Conservation (phyloP, 1,140 invertebrate genomes). For the Hypothenemus hampei region DNA sequence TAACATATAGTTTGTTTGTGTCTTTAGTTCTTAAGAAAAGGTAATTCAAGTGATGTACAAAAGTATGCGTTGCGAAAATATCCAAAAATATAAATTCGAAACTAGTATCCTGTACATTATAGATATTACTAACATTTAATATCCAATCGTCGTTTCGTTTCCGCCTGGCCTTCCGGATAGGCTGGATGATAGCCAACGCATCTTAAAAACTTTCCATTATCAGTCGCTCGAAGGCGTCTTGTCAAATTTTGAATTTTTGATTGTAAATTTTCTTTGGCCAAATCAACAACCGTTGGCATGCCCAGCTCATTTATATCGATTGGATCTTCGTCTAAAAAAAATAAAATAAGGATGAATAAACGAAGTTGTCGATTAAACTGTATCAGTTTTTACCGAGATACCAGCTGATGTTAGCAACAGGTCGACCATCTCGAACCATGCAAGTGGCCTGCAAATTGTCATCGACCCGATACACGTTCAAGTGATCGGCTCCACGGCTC, state of each 20-base stretch:
- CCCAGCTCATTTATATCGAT: conserved; percentile 52
- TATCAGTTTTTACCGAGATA: conserved; percentile 52
- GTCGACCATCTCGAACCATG: conserved; percentile 61
- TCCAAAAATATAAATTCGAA: too few species aligned
- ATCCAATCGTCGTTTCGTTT: conserved; percentile 50
- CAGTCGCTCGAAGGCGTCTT: conserved; percentile 54
- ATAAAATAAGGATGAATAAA: not conserved
- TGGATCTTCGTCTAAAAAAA: conserved; percentile 53
- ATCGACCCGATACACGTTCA: conserved; percentile 52
- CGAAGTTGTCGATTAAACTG: too few species aligned
- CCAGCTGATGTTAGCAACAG: conserved; percentile 66
- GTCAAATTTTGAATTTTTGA: conserved; percentile 61
- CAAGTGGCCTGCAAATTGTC: conserved; percentile 60
- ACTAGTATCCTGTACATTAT: too few species aligned
- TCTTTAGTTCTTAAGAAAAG: too few species aligned
- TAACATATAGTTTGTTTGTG: too few species aligned
- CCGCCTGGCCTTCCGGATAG: conserved; percentile 45
- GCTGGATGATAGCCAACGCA: conserved; percentile 64
- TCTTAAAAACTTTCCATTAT: conserved; percentile 58
- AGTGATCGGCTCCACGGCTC: conserved; percentile 45
- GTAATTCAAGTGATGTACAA: too few species aligned
- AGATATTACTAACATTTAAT: conserved; percentile 59
- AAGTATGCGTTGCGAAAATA: too few species aligned
- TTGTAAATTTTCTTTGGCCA: conserved; percentile 48
- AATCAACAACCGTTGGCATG: conserved; percentile 48